These are phyloP conservation scores for Anser brachyrhynchus DNA, from an alignment of 2,113 vertebrate species.

Conservation along the genomic window DNA sequence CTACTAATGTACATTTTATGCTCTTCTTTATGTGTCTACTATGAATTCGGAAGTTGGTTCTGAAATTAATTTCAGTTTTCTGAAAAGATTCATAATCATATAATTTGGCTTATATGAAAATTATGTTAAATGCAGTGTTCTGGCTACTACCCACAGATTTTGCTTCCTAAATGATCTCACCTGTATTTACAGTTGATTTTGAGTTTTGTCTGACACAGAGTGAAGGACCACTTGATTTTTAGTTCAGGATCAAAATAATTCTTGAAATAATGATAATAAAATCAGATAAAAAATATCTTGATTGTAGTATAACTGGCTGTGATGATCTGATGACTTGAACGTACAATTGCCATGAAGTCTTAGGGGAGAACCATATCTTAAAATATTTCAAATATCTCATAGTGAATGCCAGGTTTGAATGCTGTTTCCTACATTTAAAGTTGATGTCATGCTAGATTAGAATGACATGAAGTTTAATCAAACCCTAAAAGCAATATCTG, in stretches of 20 bases:
- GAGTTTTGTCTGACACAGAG: neutral
- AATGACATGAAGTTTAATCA: neutral
- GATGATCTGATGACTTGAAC: neutral
- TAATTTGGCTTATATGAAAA: neutral
- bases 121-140: neutral
- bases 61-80: neutral
- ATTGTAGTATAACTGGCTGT: neutral
- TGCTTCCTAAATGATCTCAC: neutral
- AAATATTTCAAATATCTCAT: neutral
- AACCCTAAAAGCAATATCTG: neutral
- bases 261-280: neutral
- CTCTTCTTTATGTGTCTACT: neutral
- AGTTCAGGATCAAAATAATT: neutral
- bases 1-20: neutral
- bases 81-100: neutral
- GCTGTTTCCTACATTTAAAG: neutral
- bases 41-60: neutral
- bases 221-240: neutral
- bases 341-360: neutral
- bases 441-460: neutral
- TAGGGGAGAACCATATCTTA: neutral
- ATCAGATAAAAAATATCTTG: neutral
- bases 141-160: neutral
- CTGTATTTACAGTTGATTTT: neutral
- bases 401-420: neutral